Conservation (phyloP, 2,797 vertebrate genomes). For the Lithobates sylvaticus region DNA sequence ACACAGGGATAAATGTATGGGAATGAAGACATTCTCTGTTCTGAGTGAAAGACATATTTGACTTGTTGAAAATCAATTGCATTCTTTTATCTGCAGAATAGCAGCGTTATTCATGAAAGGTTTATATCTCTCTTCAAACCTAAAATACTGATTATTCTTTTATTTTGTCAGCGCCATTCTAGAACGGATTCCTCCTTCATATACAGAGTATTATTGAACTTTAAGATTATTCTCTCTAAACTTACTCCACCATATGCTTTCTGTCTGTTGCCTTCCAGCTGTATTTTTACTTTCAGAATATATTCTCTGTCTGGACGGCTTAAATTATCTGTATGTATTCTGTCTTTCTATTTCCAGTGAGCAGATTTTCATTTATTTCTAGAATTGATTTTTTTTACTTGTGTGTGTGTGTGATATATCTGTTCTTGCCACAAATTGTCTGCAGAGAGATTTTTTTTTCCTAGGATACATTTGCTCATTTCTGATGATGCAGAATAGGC, state of each 20-base stretch:
- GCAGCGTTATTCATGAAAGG: constrained; percentile 33
- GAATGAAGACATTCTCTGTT: constrained; percentile 35
- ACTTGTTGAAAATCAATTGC: constrained; percentile 44
- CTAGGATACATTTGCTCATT: constrained; percentile 42
- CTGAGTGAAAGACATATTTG: constrained; percentile 4
- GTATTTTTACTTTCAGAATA: constrained; percentile 47
- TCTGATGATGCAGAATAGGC: constrained; percentile 29
- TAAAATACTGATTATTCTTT: constrained; percentile 52
- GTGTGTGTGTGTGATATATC: constrained; percentile 46
- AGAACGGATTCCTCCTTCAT: neutral
- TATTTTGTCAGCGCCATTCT: constrained; percentile 10
- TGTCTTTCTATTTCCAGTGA: constrained; percentile 34
- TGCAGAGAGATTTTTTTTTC: constrained; percentile 39
- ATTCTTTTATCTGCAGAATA: constrained; percentile 49
- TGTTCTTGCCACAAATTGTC: constrained; percentile 46
- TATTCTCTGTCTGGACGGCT: constrained; percentile 39
- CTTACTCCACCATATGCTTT: constrained; percentile 11
- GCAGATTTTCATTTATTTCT: constrained; percentile 57
- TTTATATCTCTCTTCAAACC: constrained; percentile 36
- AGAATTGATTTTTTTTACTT: constrained; percentile 46
- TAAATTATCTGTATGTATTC: constrained; percentile 52
- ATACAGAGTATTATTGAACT: constrained; percentile 40
- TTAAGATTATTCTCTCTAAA: constrained; percentile 34
- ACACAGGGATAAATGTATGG: neutral
- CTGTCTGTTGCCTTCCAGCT: constrained; percentile 36